A percentile compares a stretch with the other conserved stretches of the same genome.
phyloP scores from a whole-genome alignment of 2,888 invertebrate species.

The Drosophila testacea region DNA sequence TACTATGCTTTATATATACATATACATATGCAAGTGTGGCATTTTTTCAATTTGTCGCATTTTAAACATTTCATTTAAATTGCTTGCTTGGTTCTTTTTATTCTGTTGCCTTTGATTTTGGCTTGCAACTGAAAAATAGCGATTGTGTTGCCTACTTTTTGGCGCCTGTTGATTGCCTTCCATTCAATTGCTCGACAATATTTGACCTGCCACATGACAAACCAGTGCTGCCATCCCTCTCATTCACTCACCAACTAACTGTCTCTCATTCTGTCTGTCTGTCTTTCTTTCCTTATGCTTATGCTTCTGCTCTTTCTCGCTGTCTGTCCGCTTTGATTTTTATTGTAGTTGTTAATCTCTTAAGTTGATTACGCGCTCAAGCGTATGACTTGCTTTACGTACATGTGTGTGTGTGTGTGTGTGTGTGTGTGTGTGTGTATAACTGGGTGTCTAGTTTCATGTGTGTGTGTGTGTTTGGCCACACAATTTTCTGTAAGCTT shows the following conservation, averaged over 20 bases:
- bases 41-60: constrained; percentile 67
- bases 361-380: constrained; percentile 45
- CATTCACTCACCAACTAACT: not conserved
- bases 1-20: not conserved
- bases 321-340: constrained; percentile 41
- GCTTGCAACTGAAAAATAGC: not conserved
- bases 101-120: constrained; percentile 11
- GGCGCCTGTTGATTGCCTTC: constrained; percentile 63
- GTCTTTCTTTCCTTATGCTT: not conserved
- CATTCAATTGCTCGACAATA: constrained; percentile 42
- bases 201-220: constrained; percentile 24
- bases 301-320: not conserved
- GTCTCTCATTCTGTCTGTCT: not conserved
- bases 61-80: constrained; percentile 77
- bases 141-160: constrained; percentile 48
- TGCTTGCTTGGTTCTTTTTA: constrained; percentile 3
- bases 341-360: constrained; percentile 54
- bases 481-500: constrained; percentile 36
- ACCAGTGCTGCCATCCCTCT: not conserved
- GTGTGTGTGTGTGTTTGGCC: constrained; percentile 11
- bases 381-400: constrained; percentile 14
- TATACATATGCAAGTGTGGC: constrained; percentile 21
- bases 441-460: constrained; percentile 1
- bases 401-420: constrained; percentile 16
- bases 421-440: constrained; percentile 9